Conservation (phyloP, 2,113 vertebrate species). For the Phalacrocorax brasilianus region DNA sequence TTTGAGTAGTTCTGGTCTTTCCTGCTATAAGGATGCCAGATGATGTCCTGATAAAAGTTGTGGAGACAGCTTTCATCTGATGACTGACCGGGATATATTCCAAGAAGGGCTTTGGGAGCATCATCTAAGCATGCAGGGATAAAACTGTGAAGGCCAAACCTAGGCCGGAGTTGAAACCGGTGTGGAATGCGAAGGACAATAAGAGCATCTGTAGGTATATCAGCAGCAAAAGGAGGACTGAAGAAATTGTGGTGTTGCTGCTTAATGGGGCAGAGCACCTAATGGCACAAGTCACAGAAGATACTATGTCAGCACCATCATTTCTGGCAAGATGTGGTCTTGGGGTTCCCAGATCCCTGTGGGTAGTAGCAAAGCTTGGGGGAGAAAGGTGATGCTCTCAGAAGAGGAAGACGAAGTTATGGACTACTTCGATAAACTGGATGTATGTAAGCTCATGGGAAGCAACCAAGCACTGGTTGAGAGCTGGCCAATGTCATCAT, state of each 20-base stretch:
- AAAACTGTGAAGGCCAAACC: background rate
- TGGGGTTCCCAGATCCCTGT: background rate
- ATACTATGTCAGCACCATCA: background rate
- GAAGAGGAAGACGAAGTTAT: background rate
- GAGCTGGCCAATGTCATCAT: background rate
- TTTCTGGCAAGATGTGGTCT: background rate
- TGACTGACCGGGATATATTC: background rate
- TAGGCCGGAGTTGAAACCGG: background rate
- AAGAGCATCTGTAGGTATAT: background rate
- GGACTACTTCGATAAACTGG: background rate
- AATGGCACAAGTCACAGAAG: background rate
- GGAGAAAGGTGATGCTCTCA: background rate
- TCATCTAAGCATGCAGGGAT: background rate
- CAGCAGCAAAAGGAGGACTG: background rate
- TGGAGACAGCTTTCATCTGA: background rate
- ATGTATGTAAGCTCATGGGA: background rate
- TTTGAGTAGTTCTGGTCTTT: background rate
- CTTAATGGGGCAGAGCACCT: background rate
- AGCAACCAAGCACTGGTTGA: background rate
- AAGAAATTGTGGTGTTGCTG: background rate
- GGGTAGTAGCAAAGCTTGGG: background rate
- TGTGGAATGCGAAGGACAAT: background rate
- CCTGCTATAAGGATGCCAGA: background rate
- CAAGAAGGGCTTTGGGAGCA: background rate
- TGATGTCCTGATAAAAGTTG: background rate